phyloP scores from a whole-genome alignment of 2,113 vertebrate genomes.

The Malurus cyaneus region DNA sequence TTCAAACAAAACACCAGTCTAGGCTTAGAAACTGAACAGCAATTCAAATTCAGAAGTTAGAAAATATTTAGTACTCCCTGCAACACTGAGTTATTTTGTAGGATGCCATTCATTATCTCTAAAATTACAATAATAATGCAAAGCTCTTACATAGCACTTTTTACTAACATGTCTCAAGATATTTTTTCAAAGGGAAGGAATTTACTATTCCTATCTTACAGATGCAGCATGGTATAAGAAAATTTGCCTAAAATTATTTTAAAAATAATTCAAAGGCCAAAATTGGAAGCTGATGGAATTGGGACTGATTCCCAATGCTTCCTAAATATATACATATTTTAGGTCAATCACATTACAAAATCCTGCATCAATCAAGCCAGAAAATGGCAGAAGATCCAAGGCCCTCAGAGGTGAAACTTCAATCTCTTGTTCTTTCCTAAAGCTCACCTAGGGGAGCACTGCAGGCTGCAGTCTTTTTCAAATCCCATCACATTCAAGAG shows the following conservation, averaged over 20 bases:
- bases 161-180: not conserved
- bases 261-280: not conserved
- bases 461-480: not conserved
- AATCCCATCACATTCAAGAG: not conserved
- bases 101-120: constrained; percentile 2
- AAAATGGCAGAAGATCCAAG: not conserved
- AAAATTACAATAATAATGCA: constrained; percentile 25
- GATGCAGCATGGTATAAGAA: not conserved
- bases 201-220: not conserved
- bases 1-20: constrained; percentile 23
- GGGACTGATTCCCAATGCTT: not conserved
- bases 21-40: not conserved
- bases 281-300: not conserved
- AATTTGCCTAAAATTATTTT: not conserved
- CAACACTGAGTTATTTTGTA: not conserved
- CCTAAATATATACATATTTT: not conserved
- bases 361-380: not conserved
- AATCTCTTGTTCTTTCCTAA: not conserved
- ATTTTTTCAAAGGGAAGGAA: not conserved
- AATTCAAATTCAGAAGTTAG: not conserved
- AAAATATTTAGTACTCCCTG: not conserved
- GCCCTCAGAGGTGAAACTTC: not conserved
- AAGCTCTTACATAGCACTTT: not conserved
- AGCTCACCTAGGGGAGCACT: not conserved
- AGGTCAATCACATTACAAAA: not conserved